A percentile compares a stretch with the other conserved stretches of the same genome.
Conservation (phyloP, 1,140 invertebrate species). For the Hesperophylax magnus region DNA sequence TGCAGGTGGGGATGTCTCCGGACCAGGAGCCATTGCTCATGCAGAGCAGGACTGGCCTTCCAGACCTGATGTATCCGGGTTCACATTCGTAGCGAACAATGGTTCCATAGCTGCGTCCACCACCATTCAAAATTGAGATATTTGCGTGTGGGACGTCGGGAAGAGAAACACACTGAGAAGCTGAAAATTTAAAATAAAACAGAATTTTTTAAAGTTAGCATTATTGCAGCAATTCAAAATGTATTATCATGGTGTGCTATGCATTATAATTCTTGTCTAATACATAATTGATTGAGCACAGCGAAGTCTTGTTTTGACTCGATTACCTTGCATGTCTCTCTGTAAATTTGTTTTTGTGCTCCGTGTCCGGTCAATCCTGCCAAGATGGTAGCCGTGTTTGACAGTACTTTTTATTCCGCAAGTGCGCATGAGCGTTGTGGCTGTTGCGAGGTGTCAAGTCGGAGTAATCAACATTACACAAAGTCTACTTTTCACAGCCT, state of each 20-base stretch:
- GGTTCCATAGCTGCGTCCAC: constrained; percentile 94
- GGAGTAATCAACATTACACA: too few species aligned
- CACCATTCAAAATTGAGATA: constrained; percentile 91
- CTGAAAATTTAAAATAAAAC: constrained; percentile 65
- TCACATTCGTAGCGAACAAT: constrained; percentile 96
- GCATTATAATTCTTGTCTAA: background rate
- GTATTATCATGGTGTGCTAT: too few species aligned
- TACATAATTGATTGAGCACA: background rate
- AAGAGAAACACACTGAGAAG: constrained; percentile 93
- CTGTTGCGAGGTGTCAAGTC: too few species aligned
- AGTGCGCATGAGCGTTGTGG: too few species aligned
- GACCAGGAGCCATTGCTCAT: constrained; percentile 98
- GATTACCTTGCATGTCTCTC: too few species aligned
- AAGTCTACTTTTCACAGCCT: too few species aligned
- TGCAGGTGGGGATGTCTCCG: constrained; percentile 89
- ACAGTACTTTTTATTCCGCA: too few species aligned
- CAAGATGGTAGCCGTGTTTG: too few species aligned
- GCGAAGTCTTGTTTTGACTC: too few species aligned
- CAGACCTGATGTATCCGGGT: constrained; percentile 90
- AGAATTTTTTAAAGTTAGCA: background rate
- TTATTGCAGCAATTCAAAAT: background rate
- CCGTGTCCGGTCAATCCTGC: too few species aligned
- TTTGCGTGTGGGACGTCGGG: constrained; percentile 91
- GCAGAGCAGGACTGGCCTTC: constrained; percentile 92
- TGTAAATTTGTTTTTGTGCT: too few species aligned